Evolutionary conservation across 1,140 invertebrate genomes (phyloP).

Genomic region (Philotrypesis tridentata): DNA sequence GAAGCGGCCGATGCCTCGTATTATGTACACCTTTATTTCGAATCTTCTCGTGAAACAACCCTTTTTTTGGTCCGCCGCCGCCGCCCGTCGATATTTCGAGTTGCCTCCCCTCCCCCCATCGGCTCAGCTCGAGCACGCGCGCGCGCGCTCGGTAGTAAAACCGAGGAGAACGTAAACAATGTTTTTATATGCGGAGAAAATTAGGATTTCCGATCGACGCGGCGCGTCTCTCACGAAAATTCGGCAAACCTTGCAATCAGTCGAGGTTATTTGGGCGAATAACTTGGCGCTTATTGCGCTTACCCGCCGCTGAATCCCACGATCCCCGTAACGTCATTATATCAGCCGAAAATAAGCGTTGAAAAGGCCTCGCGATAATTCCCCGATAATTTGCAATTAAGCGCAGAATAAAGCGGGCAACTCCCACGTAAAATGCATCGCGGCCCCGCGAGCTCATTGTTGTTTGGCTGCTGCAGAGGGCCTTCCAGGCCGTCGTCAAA

Average conservation of each 20-base stretch:
- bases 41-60: slow-evolving; percentile 28
- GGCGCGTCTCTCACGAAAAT: neutral
- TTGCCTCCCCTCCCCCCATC: no score
- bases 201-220: slow-evolving; percentile 3
- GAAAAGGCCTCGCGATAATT: slow-evolving; percentile 14
- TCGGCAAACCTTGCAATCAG: neutral
- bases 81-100: neutral
- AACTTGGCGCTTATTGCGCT: neutral
- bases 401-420: slow-evolving; percentile 4
- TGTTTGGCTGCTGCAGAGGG: neutral
- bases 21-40: slow-evolving; percentile 47
- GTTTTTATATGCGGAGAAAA: slow-evolving; percentile 13
- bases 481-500: neutral
- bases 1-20: neutral
- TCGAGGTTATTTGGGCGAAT: neutral
- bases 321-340: neutral
- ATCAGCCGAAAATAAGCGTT: neutral
- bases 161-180: slow-evolving; percentile 28
- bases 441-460: slow-evolving; percentile 43
- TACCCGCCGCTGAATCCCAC: neutral
- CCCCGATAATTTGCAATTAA: slow-evolving; percentile 25
- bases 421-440: slow-evolving; percentile 3
- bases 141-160: slow-evolving; percentile 10
- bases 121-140: no score
- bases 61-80: neutral